A percentile compares a stretch with the other conserved stretches of the same genome.
Evolutionary conservation across 2,113 vertebrate species (phyloP).

Genomic region (Trichomycterus rosablanca): DNA sequence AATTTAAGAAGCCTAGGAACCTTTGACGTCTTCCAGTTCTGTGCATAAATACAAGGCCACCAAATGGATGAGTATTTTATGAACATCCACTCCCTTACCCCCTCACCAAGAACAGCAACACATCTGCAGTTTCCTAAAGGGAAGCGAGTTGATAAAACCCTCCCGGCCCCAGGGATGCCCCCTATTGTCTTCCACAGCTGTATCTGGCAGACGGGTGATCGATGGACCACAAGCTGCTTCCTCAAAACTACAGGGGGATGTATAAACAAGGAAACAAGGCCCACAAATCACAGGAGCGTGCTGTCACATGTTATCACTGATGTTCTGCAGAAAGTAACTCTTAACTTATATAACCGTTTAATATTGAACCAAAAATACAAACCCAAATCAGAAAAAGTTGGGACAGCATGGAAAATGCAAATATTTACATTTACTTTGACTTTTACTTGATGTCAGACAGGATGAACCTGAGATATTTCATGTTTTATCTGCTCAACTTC

Average conservation of each 20-base stretch:
- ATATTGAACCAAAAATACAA: too few species aligned
- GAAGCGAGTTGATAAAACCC: slow-evolving; percentile 54
- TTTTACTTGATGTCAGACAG: too few species aligned
- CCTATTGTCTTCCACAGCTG: slow-evolving; percentile 63
- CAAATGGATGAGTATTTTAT: slow-evolving; percentile 3
- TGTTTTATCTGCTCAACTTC: too few species aligned
- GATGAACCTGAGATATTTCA: too few species aligned
- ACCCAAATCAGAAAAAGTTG: too few species aligned
- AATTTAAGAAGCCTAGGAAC: background rate
- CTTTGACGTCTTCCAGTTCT: background rate
- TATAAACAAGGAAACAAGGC: slow-evolving; percentile 30
- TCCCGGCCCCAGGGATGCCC: slow-evolving; percentile 54
- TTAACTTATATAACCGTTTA: background rate
- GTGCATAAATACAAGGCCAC: background rate
- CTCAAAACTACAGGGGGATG: slow-evolving; percentile 58
- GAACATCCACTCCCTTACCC: background rate
- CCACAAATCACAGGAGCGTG: slow-evolving; percentile 21
- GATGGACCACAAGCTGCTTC: slow-evolving; percentile 63
- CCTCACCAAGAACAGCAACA: slow-evolving; percentile 2
- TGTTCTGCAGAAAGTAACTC: background rate
- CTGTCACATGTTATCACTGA: slow-evolving; percentile 15
- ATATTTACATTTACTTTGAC: too few species aligned
- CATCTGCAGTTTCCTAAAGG: slow-evolving; percentile 66
- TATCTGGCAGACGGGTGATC: slow-evolving; percentile 59
- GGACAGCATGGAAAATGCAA: too few species aligned